These are phyloP conservation scores for Brachionus rubens DNA, from an alignment of 1,140 invertebrate species.

Conservation along the genomic window DNA sequence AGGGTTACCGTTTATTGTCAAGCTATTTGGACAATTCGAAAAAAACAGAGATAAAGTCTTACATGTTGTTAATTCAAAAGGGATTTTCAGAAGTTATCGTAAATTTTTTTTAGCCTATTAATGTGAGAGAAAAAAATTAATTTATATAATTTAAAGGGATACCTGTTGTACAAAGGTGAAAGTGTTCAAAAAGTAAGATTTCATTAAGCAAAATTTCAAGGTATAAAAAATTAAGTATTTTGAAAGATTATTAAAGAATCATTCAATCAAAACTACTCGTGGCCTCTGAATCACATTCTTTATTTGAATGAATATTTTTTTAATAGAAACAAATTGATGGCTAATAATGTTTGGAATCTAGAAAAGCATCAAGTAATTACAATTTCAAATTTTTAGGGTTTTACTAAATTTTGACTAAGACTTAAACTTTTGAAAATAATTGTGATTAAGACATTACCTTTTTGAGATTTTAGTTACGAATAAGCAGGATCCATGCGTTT, in stretches of 20 bases:
- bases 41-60: conserved; percentile 26
- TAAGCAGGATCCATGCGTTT: too few relatives aligned
- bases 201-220: background rate
- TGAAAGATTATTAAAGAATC: conserved; percentile 7
- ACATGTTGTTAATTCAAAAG: conserved; percentile 22
- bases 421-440: too few relatives aligned
- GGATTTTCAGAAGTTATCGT: background rate
- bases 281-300: conserved; percentile 26
- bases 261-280: background rate
- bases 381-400: background rate
- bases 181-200: background rate
- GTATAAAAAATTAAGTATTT: background rate
- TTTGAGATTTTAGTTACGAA: too few relatives aligned
- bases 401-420: too few relatives aligned
- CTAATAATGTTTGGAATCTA: background rate
- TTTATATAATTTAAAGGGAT: background rate
- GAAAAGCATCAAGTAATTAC: background rate
- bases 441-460: too few relatives aligned
- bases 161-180: background rate
- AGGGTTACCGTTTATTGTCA: background rate
- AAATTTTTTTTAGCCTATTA: background rate
- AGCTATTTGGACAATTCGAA: conserved; percentile 24
- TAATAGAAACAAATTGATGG: background rate
- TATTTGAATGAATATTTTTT: conserved; percentile 21
- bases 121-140: too few relatives aligned